Evolutionary conservation across 2,113 vertebrate genomes (phyloP), one percentile per base, ranked within the genome.

Genomic region (Microtus richardsoni): DNA sequence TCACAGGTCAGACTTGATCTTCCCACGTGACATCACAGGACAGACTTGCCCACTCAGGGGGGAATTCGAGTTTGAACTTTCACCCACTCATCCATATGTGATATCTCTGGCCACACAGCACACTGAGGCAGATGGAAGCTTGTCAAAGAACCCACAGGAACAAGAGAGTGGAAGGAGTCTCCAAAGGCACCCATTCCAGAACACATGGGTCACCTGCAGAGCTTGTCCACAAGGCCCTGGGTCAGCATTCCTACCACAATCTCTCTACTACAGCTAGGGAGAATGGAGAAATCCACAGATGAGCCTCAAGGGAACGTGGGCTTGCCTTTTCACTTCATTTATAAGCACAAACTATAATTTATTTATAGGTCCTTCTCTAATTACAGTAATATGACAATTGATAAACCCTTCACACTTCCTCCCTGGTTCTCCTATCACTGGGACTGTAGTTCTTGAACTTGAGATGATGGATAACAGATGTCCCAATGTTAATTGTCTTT

Each of bases 381-480:
- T 96, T 95, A 97, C 68, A 75, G 88, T 97, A 96, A 96, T 79
- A 95, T 86, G 95, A 94, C 95, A 90, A 71, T 96, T 0, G 13
- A 82, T 93, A 96, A 95, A 96, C 85, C 41, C 95, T 96, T 96
- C 95, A 2, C 6, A 75, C 96, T 66, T 96, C 96, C 95, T 97
- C 96, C 95, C 87, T 70, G 52, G 82, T 90, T 90, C 28, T 91
- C 89, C 66, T 73, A 30, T 95, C 95, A 12, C 93, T 87, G 60
- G 95, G 88, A 96, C 77, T 83, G 41, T 33, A 44, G 36, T 7
- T 30, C 73, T 92, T 96, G 86, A 96, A 96, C 82, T 96, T 68
- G 88, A 98, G 94, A 96, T 94, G 95, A 96, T 91, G 95, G 86
- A 91, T 71, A 86, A 98, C 82, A 97, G 96, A 97, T 96, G 96